Base-by-base conservation (phyloP, 2,888 invertebrate genomes). In the Leptinotarsa peninsularis region DNA sequence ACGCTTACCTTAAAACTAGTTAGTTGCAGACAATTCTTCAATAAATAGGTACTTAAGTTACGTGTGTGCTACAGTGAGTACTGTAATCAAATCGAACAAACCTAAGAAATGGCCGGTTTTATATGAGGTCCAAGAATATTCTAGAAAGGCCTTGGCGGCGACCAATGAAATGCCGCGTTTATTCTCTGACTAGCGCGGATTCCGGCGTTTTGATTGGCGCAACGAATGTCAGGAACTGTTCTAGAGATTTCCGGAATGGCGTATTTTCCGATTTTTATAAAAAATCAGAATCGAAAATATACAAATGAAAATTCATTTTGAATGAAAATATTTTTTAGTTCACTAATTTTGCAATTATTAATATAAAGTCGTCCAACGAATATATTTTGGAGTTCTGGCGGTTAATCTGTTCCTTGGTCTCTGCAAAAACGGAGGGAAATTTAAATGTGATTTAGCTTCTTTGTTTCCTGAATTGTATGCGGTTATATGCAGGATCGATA, bases 101-200 rank as follows among this genome's bases (percentile, higher is more conserved):
- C 70, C 74, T 74, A 72, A 71, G 82, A 81, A 81, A 86, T 86
- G 86, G 86, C 86, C 80, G 87, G 82, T 85, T 88, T 80, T 88
- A 88, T 88, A 86, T 77, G 78, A 76, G 75, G 80, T 80, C 84
- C 80, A 76, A 80, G 83, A 81, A 78, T 79, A 78, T 87, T 87
- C 88, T 85, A 86, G 88, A 88, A 88, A 72, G 76, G 86, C 87
- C 86, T 78, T 81, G 56, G 21, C 33, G 49, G 27, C 73, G 70
- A 79, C 87, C 87, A 87, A 87, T 86, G 73, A 81, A 54, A 78
- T 60, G 66, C 67, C 72, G 74, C 69, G 72, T 76, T 71, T 60
- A 66, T 56, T 49, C 17, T 14, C 54, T 13, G 23, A 4, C 2
- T 21, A 15, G 21, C 14, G 27, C 3, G 2, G 27, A 23, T 58